Base-by-base conservation (phyloP, 2,888 invertebrate genomes). In the Taphrorychus bicolor region DNA sequence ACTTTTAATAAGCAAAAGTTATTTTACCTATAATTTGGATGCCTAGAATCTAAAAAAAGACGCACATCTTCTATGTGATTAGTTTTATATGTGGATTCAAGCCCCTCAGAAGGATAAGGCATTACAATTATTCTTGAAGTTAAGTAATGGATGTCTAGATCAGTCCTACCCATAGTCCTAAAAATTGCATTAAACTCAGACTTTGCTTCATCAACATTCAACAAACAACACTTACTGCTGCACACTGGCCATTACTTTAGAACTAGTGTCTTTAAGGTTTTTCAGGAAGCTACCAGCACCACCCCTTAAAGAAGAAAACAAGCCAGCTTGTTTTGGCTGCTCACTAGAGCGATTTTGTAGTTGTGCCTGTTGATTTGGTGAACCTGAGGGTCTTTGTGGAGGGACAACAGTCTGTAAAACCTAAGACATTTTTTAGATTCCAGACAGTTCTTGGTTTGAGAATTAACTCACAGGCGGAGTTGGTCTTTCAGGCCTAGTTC, bases 191-290 rank as follows among this genome's bases (percentile, higher is more conserved):
- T 19, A 7, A 16, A 3, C 7, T 2, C 1, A 45, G 11, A 56
- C 7, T 14, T 5, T 53, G 2, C 14, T 11, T 18, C 2, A 9
- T 53, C 7, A 53, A 23, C 2, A 14, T 23, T 2, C 7, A 51
- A 5, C 57, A 23, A 54, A 59, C 56, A 87, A 32, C 11, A 62
- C 89, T 87, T 80, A 91, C 88, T 95, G 94, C 81, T 95, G 95
- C 72, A 98, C 94, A 40, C 96, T 94, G 81, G 97, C 95, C 91
- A 98, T 97, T 45, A 98, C 96, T 85, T 97, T 97, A 40, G 91
- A 92, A 17, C 97, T 96, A 0, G 97, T 97, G 78, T 98, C 98
- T 81, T 96, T 97, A 22, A 98, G 84, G 79, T 97, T 97, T 78
- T 95, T 96, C 69, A 98, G 85, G 76, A 97, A 90, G 77, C 91